These are phyloP conservation scores for Scelioninae gen. 1 DNA, from an alignment of 2,888 invertebrate species.

Conservation along the genomic window DNA sequence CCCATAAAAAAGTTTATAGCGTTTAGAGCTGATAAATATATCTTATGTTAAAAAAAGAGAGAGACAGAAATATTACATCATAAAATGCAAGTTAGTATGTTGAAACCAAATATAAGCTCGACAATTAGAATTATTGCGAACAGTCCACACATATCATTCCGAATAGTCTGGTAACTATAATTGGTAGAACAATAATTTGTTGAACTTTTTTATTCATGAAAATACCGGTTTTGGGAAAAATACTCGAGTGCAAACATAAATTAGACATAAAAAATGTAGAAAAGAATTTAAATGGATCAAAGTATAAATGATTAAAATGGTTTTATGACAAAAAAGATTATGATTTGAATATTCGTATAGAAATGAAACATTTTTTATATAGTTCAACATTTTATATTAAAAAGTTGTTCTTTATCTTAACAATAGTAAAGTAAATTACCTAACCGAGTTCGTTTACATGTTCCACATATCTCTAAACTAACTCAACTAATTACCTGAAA, in stretches of 20 bases:
- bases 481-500: conserved; percentile 47
- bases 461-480: conserved; percentile 15
- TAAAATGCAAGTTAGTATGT: conserved; percentile 37
- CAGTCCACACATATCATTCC: not conserved
- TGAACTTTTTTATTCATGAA: too few relatives aligned
- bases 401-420: too few relatives aligned
- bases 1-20: conserved; percentile 29
- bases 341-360: too few relatives aligned
- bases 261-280: too few relatives aligned
- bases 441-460: conserved; percentile 1
- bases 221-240: too few relatives aligned
- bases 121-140: conserved; percentile 28
- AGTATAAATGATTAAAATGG: too few relatives aligned
- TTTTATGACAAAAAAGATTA: too few relatives aligned
- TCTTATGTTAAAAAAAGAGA: conserved; percentile 17
- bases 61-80: conserved; percentile 18
- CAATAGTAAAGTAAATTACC: too few relatives aligned
- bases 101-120: conserved; percentile 10
- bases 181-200: conserved; percentile 2
- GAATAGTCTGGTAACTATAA: conserved; percentile 9
- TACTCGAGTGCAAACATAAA: too few relatives aligned
- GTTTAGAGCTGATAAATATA: conserved; percentile 45
- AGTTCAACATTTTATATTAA: too few relatives aligned
- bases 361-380: too few relatives aligned
- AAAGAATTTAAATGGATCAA: too few relatives aligned